Percentiles rank a stretch among this genome's conserved stretches.
phyloP scores from a whole-genome alignment of 2,888 invertebrate genomes.

The Hecatera dysodea region DNA sequence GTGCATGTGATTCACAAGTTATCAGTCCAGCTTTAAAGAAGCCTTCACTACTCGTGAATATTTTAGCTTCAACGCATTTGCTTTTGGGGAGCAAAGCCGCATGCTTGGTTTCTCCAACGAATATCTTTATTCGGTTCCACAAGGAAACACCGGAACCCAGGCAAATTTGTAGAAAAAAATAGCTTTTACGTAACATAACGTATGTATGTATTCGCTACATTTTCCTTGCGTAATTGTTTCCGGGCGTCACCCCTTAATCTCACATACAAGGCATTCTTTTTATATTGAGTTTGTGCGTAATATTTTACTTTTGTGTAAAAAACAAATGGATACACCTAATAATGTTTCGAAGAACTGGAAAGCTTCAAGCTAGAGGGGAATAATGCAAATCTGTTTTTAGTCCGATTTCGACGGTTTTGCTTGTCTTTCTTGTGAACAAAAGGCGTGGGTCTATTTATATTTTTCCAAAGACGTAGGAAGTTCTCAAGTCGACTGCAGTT shows the following conservation, averaged over 20 bases:
- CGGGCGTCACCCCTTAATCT: constrained; percentile 48
- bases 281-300: constrained; percentile 54
- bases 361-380: neutral
- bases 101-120: neutral
- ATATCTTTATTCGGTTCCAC: neutral
- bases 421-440: neutral
- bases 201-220: constrained; percentile 27
- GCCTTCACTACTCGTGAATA: too few species aligned
- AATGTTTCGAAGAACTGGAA: constrained; percentile 9
- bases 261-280: constrained; percentile 29
- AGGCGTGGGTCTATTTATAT: neutral
- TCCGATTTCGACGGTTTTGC: neutral
- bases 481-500: too few species aligned
- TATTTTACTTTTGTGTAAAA: constrained; percentile 49
- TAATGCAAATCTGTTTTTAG: neutral
- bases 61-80: neutral
- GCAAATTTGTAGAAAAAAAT: constrained; percentile 9
- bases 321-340: constrained; percentile 39
- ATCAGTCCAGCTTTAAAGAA: neutral
- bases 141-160: neutral
- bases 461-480: too few species aligned
- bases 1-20: neutral
- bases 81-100: neutral
- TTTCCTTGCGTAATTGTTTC: constrained; percentile 58
- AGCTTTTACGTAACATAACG: constrained; percentile 21